Conservation (phyloP, 2,797 vertebrate species). For the Anisognathus igniventris region DNA sequence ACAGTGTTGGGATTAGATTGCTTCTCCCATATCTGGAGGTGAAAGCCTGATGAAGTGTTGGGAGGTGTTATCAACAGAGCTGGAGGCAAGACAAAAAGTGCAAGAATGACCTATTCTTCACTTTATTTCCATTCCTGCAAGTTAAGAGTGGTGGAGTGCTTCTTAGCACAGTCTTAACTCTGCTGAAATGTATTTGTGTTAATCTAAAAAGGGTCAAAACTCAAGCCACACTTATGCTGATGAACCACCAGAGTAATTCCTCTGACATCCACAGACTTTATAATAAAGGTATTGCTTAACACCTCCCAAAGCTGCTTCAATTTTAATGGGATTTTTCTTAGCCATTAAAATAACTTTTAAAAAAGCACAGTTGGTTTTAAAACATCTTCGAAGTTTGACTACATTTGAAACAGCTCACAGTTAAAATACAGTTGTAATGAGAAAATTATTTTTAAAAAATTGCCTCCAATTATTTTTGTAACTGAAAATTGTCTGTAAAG, state of each 20-base stretch:
- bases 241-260: background rate
- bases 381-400: background rate
- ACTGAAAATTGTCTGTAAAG: background rate
- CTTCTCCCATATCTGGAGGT: background rate
- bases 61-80: slow-evolving; percentile 1
- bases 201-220: background rate
- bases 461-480: background rate
- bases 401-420: background rate
- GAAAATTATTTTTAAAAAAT: background rate
- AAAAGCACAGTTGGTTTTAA: background rate
- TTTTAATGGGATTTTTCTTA: background rate
- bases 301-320: background rate
- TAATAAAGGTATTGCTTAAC: background rate
- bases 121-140: background rate
- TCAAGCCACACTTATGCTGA: background rate
- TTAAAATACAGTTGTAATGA: background rate
- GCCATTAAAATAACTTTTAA: background rate
- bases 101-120: background rate
- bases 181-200: background rate
- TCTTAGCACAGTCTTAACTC: background rate
- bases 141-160: background rate
- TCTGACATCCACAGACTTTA: background rate
- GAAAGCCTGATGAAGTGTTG: slow-evolving; percentile 22
- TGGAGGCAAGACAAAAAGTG: background rate
- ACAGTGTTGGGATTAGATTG: background rate